These are phyloP conservation scores for Halocynthia aurantium DNA, from an alignment of 23 tunicate genomes.

Conservation along the genomic window DNA sequence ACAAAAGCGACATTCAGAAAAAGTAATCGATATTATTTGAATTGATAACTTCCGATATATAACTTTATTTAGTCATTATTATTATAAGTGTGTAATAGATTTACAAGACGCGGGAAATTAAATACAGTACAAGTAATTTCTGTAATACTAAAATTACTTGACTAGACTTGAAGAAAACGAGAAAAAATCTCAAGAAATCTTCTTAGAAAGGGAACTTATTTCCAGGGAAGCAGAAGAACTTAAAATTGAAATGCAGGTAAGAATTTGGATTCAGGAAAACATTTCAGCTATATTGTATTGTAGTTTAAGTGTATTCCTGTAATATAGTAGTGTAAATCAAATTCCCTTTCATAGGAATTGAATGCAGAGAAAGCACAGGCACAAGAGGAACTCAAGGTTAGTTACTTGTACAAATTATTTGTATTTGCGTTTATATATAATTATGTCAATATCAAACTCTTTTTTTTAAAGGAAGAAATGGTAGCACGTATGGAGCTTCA, in stretches of 20 bases:
- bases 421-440: too few relatives aligned
- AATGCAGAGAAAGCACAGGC: too few relatives aligned
- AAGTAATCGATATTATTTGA: not conserved
- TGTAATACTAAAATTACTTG: not conserved
- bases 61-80: too few relatives aligned
- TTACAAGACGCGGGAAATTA: not conserved
- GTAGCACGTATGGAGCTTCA: constrained; percentile 24
- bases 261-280: too few relatives aligned
- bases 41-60: too few relatives aligned
- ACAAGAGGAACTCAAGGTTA: too few relatives aligned
- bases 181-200: not conserved
- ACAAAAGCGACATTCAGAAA: constrained; percentile 3
- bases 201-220: constrained; percentile 20
- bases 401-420: too few relatives aligned
- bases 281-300: too few relatives aligned
- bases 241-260: constrained; percentile 31
- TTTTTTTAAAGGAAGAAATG: constrained; percentile 10
- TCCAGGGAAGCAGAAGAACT: constrained; percentile 24
- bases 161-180: constrained; percentile 30
- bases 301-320: too few relatives aligned
- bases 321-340: too few relatives aligned
- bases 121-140: not conserved
- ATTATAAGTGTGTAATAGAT: not conserved
- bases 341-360: too few relatives aligned
- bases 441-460: too few relatives aligned